These are phyloP conservation scores for Dendrolimus kikuchii DNA, from an alignment of 1,140 invertebrate genomes.

Conservation along the genomic window DNA sequence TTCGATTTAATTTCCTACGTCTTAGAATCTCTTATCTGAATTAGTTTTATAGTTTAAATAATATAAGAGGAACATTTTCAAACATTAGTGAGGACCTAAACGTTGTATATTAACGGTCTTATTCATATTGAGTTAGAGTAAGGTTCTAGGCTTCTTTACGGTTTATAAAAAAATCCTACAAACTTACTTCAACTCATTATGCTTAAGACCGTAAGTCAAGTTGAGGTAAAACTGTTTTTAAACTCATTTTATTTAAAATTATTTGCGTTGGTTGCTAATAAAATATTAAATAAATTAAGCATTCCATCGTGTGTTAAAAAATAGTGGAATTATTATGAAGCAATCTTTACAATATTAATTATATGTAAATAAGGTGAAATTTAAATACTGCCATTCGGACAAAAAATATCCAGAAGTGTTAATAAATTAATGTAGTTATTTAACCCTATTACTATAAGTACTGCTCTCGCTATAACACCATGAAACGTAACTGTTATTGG, in stretches of 20 bases:
- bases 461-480: constrained; percentile 50
- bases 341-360: constrained; percentile 26
- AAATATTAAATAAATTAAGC: constrained; percentile 30
- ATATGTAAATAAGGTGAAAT: constrained; percentile 44
- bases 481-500: constrained; percentile 28
- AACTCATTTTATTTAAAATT: constrained; percentile 21
- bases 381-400: constrained; percentile 47
- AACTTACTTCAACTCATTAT: too few relatives aligned
- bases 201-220: too few relatives aligned
- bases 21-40: too few relatives aligned
- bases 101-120: too few relatives aligned
- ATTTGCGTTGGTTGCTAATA: constrained; percentile 23
- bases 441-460: constrained; percentile 34
- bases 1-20: too few relatives aligned
- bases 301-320: constrained; percentile 49
- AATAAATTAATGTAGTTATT: constrained; percentile 19
- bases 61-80: too few relatives aligned
- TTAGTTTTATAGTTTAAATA: too few relatives aligned
- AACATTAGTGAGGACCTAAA: too few relatives aligned
- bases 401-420: constrained; percentile 19
- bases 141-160: too few relatives aligned
- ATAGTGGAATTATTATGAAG: constrained; percentile 38
- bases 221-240: not conserved
- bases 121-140: too few relatives aligned
- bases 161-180: too few relatives aligned